A percentile compares a stretch with the other conserved stretches of the same genome.
Conservation (phyloP, 2,113 vertebrate species). For the Donacobius atricapilla region DNA sequence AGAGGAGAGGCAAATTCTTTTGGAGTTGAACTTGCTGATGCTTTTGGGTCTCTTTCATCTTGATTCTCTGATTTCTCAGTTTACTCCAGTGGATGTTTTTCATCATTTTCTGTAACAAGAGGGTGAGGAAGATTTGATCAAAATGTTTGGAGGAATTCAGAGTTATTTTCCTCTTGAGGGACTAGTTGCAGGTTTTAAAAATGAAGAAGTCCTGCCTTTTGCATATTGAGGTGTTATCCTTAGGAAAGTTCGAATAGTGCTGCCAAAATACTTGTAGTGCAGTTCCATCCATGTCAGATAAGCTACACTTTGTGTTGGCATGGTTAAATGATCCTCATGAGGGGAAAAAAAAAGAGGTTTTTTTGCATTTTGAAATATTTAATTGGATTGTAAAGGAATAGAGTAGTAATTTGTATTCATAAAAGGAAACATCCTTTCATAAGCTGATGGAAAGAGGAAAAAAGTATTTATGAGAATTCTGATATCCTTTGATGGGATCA, state of each 20-base stretch:
- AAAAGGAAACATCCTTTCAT: background rate
- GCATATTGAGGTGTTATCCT: background rate
- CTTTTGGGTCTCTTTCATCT: background rate
- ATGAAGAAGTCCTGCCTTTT: background rate
- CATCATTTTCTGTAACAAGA: background rate
- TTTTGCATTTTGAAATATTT: background rate
- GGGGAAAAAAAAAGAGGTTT: too few species aligned
- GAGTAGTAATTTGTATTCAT: background rate
- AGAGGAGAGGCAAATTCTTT: background rate
- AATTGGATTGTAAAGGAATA: background rate
- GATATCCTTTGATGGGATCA: background rate
- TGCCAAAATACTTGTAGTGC: background rate
- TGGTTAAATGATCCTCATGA: background rate
- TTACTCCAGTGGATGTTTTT: background rate
- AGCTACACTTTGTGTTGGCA: background rate
- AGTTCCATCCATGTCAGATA: background rate
- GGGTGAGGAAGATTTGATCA: background rate
- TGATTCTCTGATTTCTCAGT: background rate
- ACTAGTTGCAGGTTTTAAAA: background rate
- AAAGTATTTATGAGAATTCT: background rate
- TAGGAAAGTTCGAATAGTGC: background rate
- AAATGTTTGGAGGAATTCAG: background rate
- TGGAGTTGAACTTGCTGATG: background rate
- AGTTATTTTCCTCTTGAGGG: background rate
- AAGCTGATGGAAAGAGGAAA: background rate